Evolutionary conservation across 2,797 vertebrate species (phyloP), one percentile per base, ranked within the genome.

Genomic region (Mormyrus hasselquistii): DNA sequence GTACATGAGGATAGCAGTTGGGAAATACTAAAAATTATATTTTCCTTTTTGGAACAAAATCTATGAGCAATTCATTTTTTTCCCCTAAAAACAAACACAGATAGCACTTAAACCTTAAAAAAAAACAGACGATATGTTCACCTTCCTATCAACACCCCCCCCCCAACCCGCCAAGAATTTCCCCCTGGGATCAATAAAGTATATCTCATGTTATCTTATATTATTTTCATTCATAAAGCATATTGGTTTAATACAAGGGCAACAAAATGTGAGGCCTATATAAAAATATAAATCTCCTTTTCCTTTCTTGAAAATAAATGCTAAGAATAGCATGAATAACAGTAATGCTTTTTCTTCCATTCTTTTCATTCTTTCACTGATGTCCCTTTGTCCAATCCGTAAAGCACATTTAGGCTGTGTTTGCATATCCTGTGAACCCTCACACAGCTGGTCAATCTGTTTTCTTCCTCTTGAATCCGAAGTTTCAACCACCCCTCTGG

Each of bases 211-310:
- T 73, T 38, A 73, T 38, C 65, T 14, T 69, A 73, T 73, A 73
- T 73, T 44, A 82, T 82, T 82, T 47, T 82, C 76, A 82, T 82
- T 82, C 41, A 47, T 82, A 44, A 82, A 47, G 76, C 19, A 82
- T 82, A n/a, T 82, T 82, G 19, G 47, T 82, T 82, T 82, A 44
- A 79, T 44, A 79, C 38, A 79, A 82, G 16, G 14, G 38, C 76
- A 82, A 82, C 41, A 82, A 16, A 82, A 82, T 82, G 38, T 82
- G 41, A 82, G 76, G 76, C 16, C 34, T n/a, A 82, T 82, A 82
- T 82, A 82, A 82, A 47, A n/a, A 41, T 47, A 44, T 3, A 47
- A 7, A 47, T 47, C n/a, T 47, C 76, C 38, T 82, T 79, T 79
- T 19, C 16, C 29, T 44, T 79, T 79, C 41, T 47, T 47, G 38